Percentiles rank a stretch among this genome's conserved stretches.
phyloP scores from a whole-genome alignment of 2,113 vertebrate species.

The Aptenodytes forsteri region DNA sequence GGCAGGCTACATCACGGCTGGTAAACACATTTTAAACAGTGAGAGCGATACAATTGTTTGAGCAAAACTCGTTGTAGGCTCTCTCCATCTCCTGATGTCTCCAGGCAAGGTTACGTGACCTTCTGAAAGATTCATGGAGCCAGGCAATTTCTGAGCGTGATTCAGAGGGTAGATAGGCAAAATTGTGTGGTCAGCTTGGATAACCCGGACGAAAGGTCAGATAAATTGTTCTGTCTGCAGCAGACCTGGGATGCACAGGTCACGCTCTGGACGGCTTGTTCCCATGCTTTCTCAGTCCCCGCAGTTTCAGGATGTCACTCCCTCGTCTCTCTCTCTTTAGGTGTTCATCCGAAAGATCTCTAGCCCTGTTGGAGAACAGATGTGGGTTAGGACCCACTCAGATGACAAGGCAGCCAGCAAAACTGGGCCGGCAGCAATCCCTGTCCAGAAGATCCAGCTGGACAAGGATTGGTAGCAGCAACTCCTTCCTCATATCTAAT shows the following conservation, averaged over 20 bases:
- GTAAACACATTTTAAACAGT: not conserved
- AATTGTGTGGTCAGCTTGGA: not conserved
- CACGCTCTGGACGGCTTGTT: not conserved
- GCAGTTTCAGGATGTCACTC: not conserved
- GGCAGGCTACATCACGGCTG: not conserved
- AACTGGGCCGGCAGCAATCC: not conserved
- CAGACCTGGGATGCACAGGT: not conserved
- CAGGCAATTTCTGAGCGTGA: not conserved
- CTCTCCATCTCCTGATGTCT: not conserved
- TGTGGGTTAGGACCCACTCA: not conserved
- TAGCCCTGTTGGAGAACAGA: not conserved
- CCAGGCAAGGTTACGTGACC: not conserved
- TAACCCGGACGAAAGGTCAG: not conserved
- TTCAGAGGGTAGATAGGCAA: not conserved
- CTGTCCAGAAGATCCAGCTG: not conserved
- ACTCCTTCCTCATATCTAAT: not conserved
- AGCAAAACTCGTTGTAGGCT: not conserved
- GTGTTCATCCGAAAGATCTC: not conserved
- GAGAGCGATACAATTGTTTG: rapidly evolving
- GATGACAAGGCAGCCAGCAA: not conserved
- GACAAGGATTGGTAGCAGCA: not conserved
- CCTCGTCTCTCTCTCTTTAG: not conserved
- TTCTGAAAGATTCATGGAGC: not conserved
- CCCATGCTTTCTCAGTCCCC: not conserved
- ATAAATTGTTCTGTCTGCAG: not conserved